Conservation (phyloP, 1,140 invertebrate species). For the Agraylea sexmaculata region DNA sequence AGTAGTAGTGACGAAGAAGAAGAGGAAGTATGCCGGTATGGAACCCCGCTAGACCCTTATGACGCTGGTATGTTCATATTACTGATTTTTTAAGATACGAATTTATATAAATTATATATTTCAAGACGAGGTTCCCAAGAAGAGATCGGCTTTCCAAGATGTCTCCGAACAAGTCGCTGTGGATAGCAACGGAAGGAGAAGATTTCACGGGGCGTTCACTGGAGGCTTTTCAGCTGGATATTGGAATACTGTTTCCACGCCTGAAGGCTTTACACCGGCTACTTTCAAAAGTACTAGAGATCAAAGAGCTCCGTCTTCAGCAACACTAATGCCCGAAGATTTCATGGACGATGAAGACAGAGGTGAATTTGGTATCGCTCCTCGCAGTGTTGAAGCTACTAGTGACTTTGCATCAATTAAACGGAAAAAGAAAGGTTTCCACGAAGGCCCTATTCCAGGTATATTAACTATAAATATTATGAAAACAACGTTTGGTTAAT, state of each 20-base stretch:
- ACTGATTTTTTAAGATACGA: constrained; percentile 16
- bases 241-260: constrained; percentile 91
- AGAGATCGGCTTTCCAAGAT: constrained; percentile 70
- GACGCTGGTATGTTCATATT: constrained; percentile 55
- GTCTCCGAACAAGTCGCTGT: constrained; percentile 70
- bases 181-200: constrained; percentile 76
- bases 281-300: constrained; percentile 81
- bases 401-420: constrained; percentile 57
- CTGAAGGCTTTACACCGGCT: constrained; percentile 90
- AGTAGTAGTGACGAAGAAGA: constrained; percentile 41
- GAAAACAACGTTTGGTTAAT: not conserved
- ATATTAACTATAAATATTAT: constrained; percentile 15
- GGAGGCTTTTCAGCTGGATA: constrained; percentile 98
- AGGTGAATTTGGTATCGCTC: constrained; percentile 90
- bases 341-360: constrained; percentile 99
- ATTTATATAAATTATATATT: constrained; percentile 23
- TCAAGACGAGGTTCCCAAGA: constrained; percentile 64
- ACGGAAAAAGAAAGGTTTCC: constrained; percentile 33
- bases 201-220: constrained; percentile 99
- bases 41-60: constrained; percentile 60
- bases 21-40: constrained; percentile 57
- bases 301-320: constrained; percentile 6
- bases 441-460: constrained; percentile 66
- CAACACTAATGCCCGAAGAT: constrained; percentile 67
- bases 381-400: constrained; percentile 62